Conservation (phyloP, 2,113 vertebrate genomes). For the Numenius arquata region DNA sequence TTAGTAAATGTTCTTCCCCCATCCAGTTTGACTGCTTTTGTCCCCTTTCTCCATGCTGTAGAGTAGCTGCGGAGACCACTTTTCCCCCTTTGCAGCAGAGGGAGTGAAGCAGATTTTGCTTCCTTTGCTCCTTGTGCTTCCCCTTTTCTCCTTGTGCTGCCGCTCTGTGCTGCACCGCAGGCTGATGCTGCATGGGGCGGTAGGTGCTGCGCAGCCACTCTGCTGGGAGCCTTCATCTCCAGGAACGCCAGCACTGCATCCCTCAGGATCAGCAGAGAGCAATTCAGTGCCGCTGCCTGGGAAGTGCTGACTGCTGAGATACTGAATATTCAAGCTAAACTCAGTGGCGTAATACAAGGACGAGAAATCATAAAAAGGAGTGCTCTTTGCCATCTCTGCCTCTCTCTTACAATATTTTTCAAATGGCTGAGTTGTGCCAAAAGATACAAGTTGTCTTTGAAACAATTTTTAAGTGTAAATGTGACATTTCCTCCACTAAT, state of each 20-base stretch:
- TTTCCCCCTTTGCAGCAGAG: neutral
- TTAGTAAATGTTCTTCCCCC: neutral
- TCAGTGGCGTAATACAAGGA: neutral
- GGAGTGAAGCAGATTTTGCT: neutral
- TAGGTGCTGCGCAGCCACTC: neutral
- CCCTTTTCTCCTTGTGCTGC: neutral
- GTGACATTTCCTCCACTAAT: slow-evolving; percentile 38
- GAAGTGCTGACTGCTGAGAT: neutral
- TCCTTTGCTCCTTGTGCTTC: neutral
- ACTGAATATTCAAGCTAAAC: neutral
- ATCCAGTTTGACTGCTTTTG: neutral
- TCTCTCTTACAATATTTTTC: neutral
- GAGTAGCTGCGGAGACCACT: neutral
- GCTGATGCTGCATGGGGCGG: accelerated
- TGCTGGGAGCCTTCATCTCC: neutral
- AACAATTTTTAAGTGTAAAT: slow-evolving; percentile 27
- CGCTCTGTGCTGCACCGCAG: neutral
- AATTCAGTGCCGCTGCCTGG: neutral
- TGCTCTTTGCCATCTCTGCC: neutral
- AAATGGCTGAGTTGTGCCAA: neutral
- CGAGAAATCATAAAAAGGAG: neutral
- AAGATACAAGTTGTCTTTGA: slow-evolving; percentile 2
- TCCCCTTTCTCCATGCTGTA: neutral
- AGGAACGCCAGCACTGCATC: neutral
- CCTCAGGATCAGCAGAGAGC: neutral